Evolutionary conservation across 2,113 vertebrate species (phyloP), one percentile per base, ranked within the genome.

Genomic region (Festucalex cinctus): DNA sequence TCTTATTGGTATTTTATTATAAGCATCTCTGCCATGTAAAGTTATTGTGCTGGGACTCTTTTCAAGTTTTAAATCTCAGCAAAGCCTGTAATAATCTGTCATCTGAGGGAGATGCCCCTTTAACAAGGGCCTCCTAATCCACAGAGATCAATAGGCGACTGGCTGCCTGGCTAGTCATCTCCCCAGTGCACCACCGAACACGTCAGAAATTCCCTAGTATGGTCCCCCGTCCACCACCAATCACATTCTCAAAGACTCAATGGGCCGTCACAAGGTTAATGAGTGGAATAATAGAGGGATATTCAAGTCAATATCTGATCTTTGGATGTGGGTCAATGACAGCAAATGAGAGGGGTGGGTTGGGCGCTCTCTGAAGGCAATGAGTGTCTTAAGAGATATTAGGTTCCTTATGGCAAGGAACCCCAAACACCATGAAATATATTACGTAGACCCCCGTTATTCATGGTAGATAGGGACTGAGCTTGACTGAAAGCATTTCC

Each of bases 51-150:
- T 88, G 84, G 81, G 87, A 90, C 86, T 88, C 79, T 83, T 88
- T 87, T 88, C 78, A 77, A 88, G 76, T 85, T 75, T 79, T 69
- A 91, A 89, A 92, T 91, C 90, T 82, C 78, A 81, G 90, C 80
- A 91, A 92, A 92, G 81, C 88, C 76, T 74, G 67, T 86, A 90
- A 92, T 92, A 91, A 92, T 92, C 89, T 92, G 90, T 87, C 90
- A 91, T 56, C 39, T 81, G 85, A 89, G 81, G 83, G 80, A 88
- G 89, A 90, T 92, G 82, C 76, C 88, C 86, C 82, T 65, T 74
- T 80, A 89, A 91, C 87, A 91, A 90, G 83, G 76, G 72, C 74
- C 74, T 86, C 81, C 85, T 92, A 92, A 92, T 92, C 91, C 90
- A 86, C 84, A 81, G 59, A 84, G 91, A 91, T 92, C 92, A 90